Percentiles rank a stretch among this genome's conserved stretches.
These are phyloP conservation scores for Heterodera schachtii DNA, from an alignment of 1,140 invertebrate genomes.

Conservation along the genomic window DNA sequence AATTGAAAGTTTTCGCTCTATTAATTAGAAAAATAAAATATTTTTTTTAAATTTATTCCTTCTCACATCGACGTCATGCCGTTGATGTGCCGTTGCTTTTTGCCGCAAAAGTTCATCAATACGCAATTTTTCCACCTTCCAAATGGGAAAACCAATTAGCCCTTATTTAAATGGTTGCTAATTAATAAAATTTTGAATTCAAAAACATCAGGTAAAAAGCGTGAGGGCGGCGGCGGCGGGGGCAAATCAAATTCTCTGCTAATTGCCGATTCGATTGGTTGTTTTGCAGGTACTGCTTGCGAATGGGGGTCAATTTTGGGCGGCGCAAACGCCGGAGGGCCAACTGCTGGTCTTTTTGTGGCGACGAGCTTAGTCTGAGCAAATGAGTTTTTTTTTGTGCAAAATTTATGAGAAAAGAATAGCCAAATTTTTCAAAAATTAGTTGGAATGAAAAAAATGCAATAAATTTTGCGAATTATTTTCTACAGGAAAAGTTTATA, in stretches of 20 bases:
- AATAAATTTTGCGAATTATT: no score
- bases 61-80: neutral
- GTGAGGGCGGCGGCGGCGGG: conserved; percentile 13
- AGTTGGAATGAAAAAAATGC: no score
- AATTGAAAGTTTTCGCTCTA: no score
- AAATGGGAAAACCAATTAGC: neutral
- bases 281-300: conserved; percentile 1
- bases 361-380: no score
- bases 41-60: neutral
- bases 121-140: neutral
- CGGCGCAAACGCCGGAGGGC: neutral
- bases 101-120: conserved; percentile 14
- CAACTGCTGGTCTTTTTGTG: neutral
- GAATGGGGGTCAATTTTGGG: neutral
- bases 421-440: no score
- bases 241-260: conserved; percentile 14
- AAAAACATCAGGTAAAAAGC: conserved; percentile 21
- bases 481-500: no score
- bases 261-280: conserved; percentile 5
- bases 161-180: no score
- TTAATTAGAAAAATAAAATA: no score
- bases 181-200: neutral
- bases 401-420: no score
- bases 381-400: no score
- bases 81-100: neutral